Conservation (phyloP, 2,113 vertebrate genomes). For the Alces alces region DNA sequence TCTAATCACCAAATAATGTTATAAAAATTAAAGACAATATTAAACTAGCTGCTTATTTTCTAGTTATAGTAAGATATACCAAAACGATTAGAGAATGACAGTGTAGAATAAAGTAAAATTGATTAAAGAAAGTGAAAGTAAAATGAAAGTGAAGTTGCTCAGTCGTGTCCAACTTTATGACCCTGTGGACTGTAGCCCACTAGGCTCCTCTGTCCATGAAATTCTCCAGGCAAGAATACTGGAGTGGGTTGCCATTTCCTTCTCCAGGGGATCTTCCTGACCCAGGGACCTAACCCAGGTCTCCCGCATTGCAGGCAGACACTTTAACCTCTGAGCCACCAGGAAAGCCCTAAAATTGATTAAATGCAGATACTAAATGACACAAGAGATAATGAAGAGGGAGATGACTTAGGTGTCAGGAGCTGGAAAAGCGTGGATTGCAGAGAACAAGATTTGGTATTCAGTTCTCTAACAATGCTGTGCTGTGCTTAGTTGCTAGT, state of each 20-base stretch:
- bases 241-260: not conserved
- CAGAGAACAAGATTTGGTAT: not conserved
- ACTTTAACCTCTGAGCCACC: not conserved
- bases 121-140: not conserved
- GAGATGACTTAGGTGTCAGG: not conserved
- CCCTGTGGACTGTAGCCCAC: not conserved
- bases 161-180: not conserved
- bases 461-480: not conserved
- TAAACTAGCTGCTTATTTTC: not conserved
- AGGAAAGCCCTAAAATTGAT: not conserved
- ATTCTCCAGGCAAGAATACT: not conserved
- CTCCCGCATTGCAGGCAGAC: not conserved
- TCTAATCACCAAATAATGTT: not conserved
- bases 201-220: not conserved
- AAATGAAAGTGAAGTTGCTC: not conserved
- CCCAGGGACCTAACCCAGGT: not conserved
- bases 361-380: not conserved
- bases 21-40: not conserved
- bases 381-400: not conserved
- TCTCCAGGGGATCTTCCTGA: not conserved
- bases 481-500: not conserved
- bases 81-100: not conserved
- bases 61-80: not conserved
- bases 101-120: slow-evolving; percentile 13
- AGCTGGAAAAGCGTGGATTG: not conserved